Base-by-base conservation (phyloP, 2,797 vertebrate genomes). In the Zenarchopterus dispar region DNA sequence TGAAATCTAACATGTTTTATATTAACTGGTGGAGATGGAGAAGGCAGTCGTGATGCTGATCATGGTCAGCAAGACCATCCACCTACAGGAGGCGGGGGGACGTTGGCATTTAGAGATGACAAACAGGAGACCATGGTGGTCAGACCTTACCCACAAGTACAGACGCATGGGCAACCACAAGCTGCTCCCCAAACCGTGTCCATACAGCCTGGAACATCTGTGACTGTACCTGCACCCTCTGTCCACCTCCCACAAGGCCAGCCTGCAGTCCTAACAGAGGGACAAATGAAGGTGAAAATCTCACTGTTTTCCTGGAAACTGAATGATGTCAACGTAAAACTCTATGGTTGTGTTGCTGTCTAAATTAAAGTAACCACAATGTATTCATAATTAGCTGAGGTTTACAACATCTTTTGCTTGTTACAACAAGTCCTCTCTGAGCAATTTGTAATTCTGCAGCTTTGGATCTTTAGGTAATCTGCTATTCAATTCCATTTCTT, bases 101-200 rank as follows among this genome's bases (percentile, higher is more conserved):
- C 93, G 9, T 69, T 96, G 13, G 91, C 93, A 0, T 93, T 96
- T 44, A 95, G 96, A 58, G 98, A 99, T 53, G 98, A 99, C 51
- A 99, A 99, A 84, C 98, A 99, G 85, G 98, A 98, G 67, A 96
- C 97, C 0, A 97, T 98, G 74, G 95, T 99, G 75, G 98, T 99
- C 42, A 93, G 97, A 75, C 97, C 97, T 0, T 99, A 98, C 58
- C 97, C 98, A 0, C 97, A 98, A 88, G 93, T 97, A 33, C 94
- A 94, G 83, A 56, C 91, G 2, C 89, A 91, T 1, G 65, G 91
- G 19, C 96, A 95, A 80, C 90, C 94, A 62, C 75, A 96, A 79
- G 83, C 95, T 0, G 44, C 83, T 44, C 79, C 92, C n/a, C 94
- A 95, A 69, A 93, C 97, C 39, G 90, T 98, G 65, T 85, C 96